phyloP scores from a whole-genome alignment of 2,113 vertebrate species.

The Paramormyrops kingsleyae region DNA sequence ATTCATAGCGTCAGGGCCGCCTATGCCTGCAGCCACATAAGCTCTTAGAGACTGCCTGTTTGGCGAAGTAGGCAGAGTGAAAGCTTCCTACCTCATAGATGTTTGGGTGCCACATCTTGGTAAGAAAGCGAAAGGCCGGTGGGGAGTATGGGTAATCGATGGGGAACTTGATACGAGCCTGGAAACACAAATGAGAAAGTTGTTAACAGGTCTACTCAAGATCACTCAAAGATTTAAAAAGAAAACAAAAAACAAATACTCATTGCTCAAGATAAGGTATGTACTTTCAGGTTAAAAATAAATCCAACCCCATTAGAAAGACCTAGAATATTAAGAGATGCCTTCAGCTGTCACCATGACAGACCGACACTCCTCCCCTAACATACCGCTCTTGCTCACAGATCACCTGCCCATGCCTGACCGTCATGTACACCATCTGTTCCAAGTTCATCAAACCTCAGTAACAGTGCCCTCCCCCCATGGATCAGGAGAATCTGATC shows the following conservation, averaged over 20 bases:
- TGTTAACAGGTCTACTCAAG: not conserved
- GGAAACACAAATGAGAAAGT: constrained; percentile 14
- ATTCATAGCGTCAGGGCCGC: not conserved
- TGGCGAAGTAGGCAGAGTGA: not conserved
- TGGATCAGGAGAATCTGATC: not conserved
- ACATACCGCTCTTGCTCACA: not conserved
- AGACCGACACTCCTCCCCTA: not conserved
- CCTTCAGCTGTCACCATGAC: not conserved
- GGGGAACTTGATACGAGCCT: constrained; percentile 94
- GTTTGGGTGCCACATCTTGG: constrained; percentile 99
- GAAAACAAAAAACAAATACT: not conserved
- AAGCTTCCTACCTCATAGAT: constrained; percentile 81
- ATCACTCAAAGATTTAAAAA: not conserved
- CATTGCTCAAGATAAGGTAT: not conserved
- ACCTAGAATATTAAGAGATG: not conserved
- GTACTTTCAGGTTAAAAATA: not conserved
- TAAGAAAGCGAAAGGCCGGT: constrained; percentile 91
- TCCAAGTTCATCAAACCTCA: not conserved
- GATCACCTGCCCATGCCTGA: not conserved
- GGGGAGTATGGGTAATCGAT: constrained; percentile 96
- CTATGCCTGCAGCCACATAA: not conserved
- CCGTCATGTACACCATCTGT: not conserved
- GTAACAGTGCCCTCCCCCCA: not conserved
- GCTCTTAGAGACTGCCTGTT: not conserved
- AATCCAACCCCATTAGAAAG: not conserved